Base-by-base conservation (phyloP, 64 coral and sea anemone species). In the Montipora efflorescens region DNA sequence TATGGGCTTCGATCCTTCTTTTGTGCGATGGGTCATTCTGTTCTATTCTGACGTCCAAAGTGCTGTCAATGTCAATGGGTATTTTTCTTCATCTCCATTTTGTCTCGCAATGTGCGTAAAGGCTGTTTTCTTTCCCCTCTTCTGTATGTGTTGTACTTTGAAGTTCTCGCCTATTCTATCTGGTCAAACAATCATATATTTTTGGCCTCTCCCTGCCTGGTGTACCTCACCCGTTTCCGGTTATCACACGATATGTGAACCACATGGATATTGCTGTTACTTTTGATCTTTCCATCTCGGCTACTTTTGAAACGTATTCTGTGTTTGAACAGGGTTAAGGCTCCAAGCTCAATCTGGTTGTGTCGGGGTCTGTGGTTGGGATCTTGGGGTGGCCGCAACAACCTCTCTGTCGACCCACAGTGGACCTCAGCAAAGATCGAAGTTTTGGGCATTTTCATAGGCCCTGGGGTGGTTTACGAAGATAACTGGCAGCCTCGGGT, bases 61-160 rank as follows among this genome's bases (percentile, higher is more conserved):
- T 36, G 43, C 78, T 53, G 77, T 91, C 21, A 73, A 71, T 9
- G 78, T 81, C 0, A 91, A 91, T 51, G 89, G 89, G 22, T 79
- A 50, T 50, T 3, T 49, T 15, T 88, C 84, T 18, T n/a, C 59
- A 0, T 79, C 13, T 23, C 88, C 62, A 19, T 12, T 5, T 10
- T 87, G 5, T 21, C 78, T 71, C 55, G 92, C 46, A 84, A 77
- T 22, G 92, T 94, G 1, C 15, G 92, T 8, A 86, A 94, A 8
- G 92, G 92, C 1, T 87, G 62, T n/a, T 53, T 61, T 19, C 20
- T 36, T 93, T 87, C 75, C 10, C 83, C 92, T 0, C 62, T 68
- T 18, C 48, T 93, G 1, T 93, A 88, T 77, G 49, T 94, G 20
- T 12, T 80, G 13, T 19, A 21, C 23, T 10, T 73, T 64, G 93